Base-by-base conservation (phyloP, 2,888 invertebrate species). In the Sympetrum striolatum region DNA sequence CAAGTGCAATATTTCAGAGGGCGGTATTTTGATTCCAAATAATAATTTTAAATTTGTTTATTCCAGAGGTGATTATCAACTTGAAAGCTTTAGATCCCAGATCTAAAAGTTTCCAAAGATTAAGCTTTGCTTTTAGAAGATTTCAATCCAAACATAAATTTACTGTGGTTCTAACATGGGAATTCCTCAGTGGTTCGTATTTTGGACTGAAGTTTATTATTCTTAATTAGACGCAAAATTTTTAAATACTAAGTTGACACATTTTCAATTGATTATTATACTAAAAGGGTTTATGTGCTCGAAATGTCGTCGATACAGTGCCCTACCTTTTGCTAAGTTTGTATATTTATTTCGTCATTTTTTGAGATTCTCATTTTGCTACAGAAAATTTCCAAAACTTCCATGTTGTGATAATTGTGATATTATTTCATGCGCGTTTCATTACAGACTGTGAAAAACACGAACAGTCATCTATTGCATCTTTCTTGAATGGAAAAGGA, bases 401-500 rank as follows among this genome's bases (percentile, higher is more conserved):
- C 2, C 4, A 48, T 4, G 48, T 6, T 6, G 10, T 44, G 4
- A 8, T 44, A 1, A 53, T 53, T 18, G 18, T 53, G 2, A 18
- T 18, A 53, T 2, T 53, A 53, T 3, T 18, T 18, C 2, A 18
- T 53, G 15, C 14, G 12, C 14, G 14, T 73, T 73, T 12, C 14
- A 31, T 90, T 58, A 91, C 92, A 92, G 6, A 91, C 94, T 94
- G 93, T 35, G 92, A 93, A 90, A 93, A 93, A 22, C 91, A 95
- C 39, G 96, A 96, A 92, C 95, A 95, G 81, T 96, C 96, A n/a
- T 95, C 96, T 0, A 92, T 95, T 80, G 96, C 96, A 18, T 95
- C 95, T 91, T 96, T 95, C 94, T 95, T 96, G 92, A 91, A 93
- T 79, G 93, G 94, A 91, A 93, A 92, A 90, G 94, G 94, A 10